Base-by-base conservation (phyloP, 1,140 invertebrate species). In the Atopsyche davidsoni region DNA sequence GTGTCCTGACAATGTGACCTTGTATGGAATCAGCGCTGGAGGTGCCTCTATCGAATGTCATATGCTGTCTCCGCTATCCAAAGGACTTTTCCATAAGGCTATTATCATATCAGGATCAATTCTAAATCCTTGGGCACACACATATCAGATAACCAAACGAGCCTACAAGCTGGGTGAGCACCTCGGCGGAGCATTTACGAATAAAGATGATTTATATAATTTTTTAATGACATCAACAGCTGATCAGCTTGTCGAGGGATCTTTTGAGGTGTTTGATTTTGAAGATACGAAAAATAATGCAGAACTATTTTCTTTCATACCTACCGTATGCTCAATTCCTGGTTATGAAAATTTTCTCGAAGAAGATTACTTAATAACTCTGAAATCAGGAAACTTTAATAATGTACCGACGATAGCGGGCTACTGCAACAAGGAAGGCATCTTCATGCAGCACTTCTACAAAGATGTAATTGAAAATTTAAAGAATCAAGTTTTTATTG, bases 51-150 rank as follows among this genome's bases (percentile, higher is more conserved):
- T 71, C 2, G 64, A 66, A 28, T 61, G 67, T 10, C 64, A 70
- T 11, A 41, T 73, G 32, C 53, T 62, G 1, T 71, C 70, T 11
- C 64, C 64, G 0, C 21, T 64, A 7, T 64, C 68, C 0, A 35
- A 43, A 1, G 64, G 62, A 10, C 46, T 80, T 2, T 82, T 81
- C 57, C 75, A 76, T 28, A 60, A 68, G 7, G 78, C 72, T 1
- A 78, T 81, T 42, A 50, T 72, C 16, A 69, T 76, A 72, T 79
- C 79, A 62, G 82, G 83, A 2, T 76, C 77, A 2, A 74, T 78
- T 3, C 63, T 80, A 7, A 75, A 74, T 59, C 67, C 75, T 24
- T 81, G 78, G 76, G 69, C 75, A 14, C 24, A 24, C 9, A 32
- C 38, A 17, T 41, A 32, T n/a, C 40, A 54, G 32, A 43, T 49